Conservation (phyloP, 2,888 invertebrate species). For the Dilophus febrilis region DNA sequence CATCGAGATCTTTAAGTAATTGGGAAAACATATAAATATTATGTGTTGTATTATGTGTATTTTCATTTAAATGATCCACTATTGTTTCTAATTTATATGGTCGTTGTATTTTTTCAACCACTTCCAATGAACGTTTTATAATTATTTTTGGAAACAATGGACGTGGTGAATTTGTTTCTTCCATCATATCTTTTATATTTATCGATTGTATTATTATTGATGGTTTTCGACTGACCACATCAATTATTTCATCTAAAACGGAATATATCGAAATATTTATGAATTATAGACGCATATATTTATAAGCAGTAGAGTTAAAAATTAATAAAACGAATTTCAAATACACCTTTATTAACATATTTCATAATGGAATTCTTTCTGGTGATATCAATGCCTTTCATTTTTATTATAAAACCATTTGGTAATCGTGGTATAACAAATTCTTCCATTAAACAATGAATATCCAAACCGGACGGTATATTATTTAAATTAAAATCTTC, state of each 20-base stretch:
- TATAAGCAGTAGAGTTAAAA: background rate
- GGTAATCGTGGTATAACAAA: slow-evolving; percentile 27
- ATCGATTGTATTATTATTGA: no score
- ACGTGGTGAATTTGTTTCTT: slow-evolving; percentile 22
- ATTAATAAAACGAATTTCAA: background rate
- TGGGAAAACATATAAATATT: slow-evolving; percentile 14
- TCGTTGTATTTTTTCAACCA: slow-evolving; percentile 10
- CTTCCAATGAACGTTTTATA: slow-evolving; percentile 22
- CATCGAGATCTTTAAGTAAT: slow-evolving; percentile 22
- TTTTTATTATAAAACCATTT: slow-evolving; percentile 21
- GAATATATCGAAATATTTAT: no score
- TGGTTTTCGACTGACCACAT: no score
- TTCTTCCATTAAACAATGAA: slow-evolving; percentile 23
- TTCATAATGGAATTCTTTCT: slow-evolving; percentile 1
- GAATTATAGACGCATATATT: background rate
- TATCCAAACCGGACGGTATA: slow-evolving; percentile 24
- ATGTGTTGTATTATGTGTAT: background rate
- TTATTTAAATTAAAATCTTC: slow-evolving; percentile 25
- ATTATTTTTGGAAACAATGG: slow-evolving; percentile 21
- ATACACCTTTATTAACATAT: background rate
- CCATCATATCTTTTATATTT: slow-evolving; percentile 16
- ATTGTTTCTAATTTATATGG: background rate
- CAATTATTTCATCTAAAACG: no score
- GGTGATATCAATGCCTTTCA: slow-evolving; percentile 14
- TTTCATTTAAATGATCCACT: background rate